Base-by-base conservation (phyloP, 2,113 vertebrate species). In the Coracopsis vasa region DNA sequence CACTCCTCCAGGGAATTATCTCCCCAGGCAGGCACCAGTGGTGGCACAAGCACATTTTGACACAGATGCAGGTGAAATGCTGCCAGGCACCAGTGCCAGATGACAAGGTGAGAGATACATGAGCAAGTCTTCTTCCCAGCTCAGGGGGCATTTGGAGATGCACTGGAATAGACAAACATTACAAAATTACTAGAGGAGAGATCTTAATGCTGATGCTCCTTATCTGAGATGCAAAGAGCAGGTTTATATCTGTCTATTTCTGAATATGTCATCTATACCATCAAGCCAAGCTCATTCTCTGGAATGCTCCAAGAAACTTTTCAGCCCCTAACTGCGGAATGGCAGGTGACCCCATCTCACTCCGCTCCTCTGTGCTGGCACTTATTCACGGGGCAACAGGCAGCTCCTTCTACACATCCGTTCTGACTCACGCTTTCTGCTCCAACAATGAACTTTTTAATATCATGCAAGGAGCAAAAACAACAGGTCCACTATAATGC, bases 401-500 rank as follows among this genome's bases (percentile, higher is more conserved):
- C 91, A 80, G 82, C 93, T 95, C 80, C 71, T 79, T 73, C 71
- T 7, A 4, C 92, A 73, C 94, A 92, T 95, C 75, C 94, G 91
- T 33, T 91, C 90, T 35, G 90, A 70, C 91, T 78, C 85, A 31
- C 21, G 5, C 88, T 66, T 48, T 86, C 86, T 50, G 69, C 72
- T 54, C 83, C 88, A 92, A 97, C 97, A 98, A 97, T 96, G 94
- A 93, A 89, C 95, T 97, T 90, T 92, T 95, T 86, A 97, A 91
- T 80, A 89, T 74, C 92, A 56, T 28, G 67, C 56, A 1, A 95
- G 65, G 79, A 82, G 82, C 90, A 80, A 47, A 96, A 95, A 98
- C 97, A 98, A 97, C 97, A 97, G 96, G 94, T 90, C 97, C 94
- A 98, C 97, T 98, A 95, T 98, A 96, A 77, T 7, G 82, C 93